phyloP scores from a whole-genome alignment of 1,140 invertebrate genomes.

The Diplogasteroides magnus region DNA sequence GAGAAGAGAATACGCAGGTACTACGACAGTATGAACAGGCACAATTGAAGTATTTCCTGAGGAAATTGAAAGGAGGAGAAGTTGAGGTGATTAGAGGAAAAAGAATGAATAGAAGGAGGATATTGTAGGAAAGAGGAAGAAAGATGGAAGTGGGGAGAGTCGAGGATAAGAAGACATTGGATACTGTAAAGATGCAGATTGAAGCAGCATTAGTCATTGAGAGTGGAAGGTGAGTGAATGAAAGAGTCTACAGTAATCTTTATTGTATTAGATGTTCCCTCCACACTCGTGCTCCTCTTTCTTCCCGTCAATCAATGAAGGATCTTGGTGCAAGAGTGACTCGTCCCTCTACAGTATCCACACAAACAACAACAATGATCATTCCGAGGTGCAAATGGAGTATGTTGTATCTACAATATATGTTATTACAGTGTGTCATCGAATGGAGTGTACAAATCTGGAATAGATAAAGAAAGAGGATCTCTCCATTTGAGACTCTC shows the following conservation, averaged over 20 bases:
- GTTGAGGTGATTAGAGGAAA: constrained; percentile 15
- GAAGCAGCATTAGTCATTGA: constrained; percentile 54
- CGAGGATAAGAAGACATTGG: constrained; percentile 16
- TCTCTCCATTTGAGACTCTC: background rate
- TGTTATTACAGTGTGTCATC: background rate
- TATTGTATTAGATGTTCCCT: background rate
- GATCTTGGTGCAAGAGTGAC: constrained; percentile 26
- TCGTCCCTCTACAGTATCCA: background rate
- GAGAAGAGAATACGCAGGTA: no score
- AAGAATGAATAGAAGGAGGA: background rate
- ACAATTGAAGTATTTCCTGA: constrained; percentile 50
- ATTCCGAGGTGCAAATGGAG: constrained; percentile 37
- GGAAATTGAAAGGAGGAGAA: constrained; percentile 42
- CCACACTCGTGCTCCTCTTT: background rate
- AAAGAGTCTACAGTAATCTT: constrained; percentile 29
- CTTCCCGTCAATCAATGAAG: background rate
- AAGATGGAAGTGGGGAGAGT: no score
- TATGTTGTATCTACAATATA: background rate
- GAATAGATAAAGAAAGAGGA: background rate
- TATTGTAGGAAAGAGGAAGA: constrained; percentile 3
- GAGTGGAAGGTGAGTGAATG: constrained; percentile 47
- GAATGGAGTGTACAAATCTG: background rate
- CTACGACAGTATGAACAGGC: constrained; percentile 43
- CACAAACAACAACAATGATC: constrained; percentile 26
- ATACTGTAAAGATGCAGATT: constrained; percentile 50